phyloP scores from a whole-genome alignment of 2,888 invertebrate genomes.

The Altica lythri region DNA sequence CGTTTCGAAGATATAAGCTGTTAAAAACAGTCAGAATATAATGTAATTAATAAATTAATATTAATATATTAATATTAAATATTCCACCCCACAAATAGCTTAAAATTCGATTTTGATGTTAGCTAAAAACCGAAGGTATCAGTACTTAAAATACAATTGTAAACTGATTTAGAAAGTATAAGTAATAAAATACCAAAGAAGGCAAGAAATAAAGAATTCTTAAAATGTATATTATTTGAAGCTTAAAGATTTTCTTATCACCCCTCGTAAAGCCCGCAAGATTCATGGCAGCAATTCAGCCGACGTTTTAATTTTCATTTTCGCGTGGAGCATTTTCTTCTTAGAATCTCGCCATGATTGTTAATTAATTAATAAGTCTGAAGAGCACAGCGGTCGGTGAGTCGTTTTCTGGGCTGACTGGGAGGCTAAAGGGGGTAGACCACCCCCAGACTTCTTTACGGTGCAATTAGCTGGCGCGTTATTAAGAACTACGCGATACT shows the following conservation, averaged over 20 bases:
- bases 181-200: too few species aligned
- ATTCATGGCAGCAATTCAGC: constrained; percentile 52
- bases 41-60: too few species aligned
- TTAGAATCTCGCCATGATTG: constrained; percentile 55
- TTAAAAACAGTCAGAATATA: too few species aligned
- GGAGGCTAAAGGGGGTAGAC: constrained; percentile 1
- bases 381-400: constrained; percentile 21
- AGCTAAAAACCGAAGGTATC: too few species aligned
- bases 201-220: too few species aligned
- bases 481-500: constrained; percentile 54
- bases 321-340: constrained; percentile 49
- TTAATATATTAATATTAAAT: too few species aligned
- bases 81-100: too few species aligned
- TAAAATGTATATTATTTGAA: too few species aligned
- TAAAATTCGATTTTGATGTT: too few species aligned
- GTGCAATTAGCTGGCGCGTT: constrained; percentile 56
- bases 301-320: constrained; percentile 56
- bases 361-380: constrained; percentile 58
- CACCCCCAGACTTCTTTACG: constrained; percentile 51
- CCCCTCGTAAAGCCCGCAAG: constrained; percentile 13
- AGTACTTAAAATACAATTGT: too few species aligned
- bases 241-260: not conserved
- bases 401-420: constrained; percentile 1
- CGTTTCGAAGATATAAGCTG: too few species aligned
- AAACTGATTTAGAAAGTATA: too few species aligned